These are phyloP conservation scores for Notospermus geniculatus DNA, from an alignment of 1,140 invertebrate genomes.

Conservation along the genomic window DNA sequence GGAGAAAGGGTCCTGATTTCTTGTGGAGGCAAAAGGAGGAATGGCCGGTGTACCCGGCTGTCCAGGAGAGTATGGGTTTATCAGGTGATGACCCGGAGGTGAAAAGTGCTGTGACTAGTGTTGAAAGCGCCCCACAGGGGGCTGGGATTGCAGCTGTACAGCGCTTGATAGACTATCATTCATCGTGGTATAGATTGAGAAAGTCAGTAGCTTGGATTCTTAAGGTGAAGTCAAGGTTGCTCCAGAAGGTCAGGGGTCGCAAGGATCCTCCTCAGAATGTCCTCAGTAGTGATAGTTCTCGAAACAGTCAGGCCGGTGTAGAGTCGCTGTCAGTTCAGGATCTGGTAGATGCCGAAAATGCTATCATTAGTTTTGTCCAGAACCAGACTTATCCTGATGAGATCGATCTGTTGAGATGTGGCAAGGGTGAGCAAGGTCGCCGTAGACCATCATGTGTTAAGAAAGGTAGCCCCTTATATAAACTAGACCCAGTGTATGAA, in stretches of 20 bases:
- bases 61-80: no score
- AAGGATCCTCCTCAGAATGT: not conserved
- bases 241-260: not conserved
- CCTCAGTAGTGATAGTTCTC: no score
- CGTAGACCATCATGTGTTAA: no score
- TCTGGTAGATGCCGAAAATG: conserved; percentile 4
- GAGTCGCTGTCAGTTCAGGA: conserved; percentile 4
- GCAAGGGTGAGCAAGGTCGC: no score
- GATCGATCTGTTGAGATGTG: conserved; percentile 4
- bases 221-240: not conserved
- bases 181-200: conserved; percentile 15
- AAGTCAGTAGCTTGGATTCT: conserved; percentile 13
- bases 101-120: conserved; percentile 11
- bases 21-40: no score
- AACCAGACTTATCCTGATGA: conserved; percentile 11
- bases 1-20: no score
- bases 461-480: conserved; percentile 11
- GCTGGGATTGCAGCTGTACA: not conserved
- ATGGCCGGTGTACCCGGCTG: no score
- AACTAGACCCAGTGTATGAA: conserved; percentile 20
- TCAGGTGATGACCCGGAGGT: no score
- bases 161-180: conserved; percentile 11
- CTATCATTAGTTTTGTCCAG: conserved; percentile 13
- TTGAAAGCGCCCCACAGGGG: not conserved
- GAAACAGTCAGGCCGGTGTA: no score